Evolutionary conservation across 2,113 vertebrate species (phyloP).

Genomic region (Lonchura striata): DNA sequence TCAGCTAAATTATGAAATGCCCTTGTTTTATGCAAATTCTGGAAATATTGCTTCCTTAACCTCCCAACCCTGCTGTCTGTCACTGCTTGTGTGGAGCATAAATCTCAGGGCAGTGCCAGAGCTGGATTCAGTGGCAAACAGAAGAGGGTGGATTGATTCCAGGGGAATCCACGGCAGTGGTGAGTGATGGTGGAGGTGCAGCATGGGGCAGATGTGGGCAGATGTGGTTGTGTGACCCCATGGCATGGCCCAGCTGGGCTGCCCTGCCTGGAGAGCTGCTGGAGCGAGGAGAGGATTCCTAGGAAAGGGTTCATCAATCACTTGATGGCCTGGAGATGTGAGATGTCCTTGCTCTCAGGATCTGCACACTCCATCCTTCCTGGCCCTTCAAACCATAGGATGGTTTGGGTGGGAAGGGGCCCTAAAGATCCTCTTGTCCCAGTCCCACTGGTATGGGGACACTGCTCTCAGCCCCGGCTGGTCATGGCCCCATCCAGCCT

Average conservation of each 20-base stretch:
- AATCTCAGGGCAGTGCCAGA: background rate
- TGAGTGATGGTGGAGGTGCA: accelerated
- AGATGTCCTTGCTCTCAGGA: background rate
- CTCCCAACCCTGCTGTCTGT: constrained; percentile 44
- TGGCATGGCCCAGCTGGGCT: background rate
- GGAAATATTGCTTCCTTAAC: constrained; percentile 52
- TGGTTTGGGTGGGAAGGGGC: background rate
- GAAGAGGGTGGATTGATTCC: background rate
- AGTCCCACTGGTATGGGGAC: accelerated
- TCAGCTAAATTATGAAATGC: constrained; percentile 49
- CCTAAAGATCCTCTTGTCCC: background rate
- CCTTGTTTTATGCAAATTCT: constrained; percentile 65
- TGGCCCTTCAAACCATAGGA: accelerated
- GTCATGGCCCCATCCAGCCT: background rate
- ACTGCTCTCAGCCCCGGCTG: background rate
- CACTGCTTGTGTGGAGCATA: background rate
- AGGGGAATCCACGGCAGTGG: accelerated
- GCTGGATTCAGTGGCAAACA: background rate
- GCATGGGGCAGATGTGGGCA: accelerated
- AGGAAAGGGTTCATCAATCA: background rate
- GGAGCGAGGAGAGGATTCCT: background rate
- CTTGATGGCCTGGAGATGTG: accelerated
- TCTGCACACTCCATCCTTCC: background rate
- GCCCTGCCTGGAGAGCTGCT: background rate
- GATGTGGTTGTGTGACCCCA: background rate